These are phyloP conservation scores for Mesoligia furuncula DNA, from an alignment of 2,888 invertebrate species.

Conservation along the genomic window DNA sequence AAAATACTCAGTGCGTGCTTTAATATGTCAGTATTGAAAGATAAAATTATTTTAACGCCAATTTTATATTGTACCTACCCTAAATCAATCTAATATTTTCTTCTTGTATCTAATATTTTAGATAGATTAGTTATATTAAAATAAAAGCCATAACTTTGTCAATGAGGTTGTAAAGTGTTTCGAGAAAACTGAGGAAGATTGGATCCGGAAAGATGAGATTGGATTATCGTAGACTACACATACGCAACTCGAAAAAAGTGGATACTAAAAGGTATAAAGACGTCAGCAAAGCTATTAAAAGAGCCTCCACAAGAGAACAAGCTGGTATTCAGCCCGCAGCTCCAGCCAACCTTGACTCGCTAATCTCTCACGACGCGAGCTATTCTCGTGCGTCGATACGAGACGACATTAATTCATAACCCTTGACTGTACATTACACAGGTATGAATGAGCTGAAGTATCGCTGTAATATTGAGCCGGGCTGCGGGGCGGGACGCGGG, in stretches of 20 bases:
- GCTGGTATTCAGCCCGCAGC: background rate
- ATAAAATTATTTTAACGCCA: background rate
- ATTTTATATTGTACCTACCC: background rate
- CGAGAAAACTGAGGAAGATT: background rate
- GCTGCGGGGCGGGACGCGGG: constrained; percentile 1
- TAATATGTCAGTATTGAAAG: background rate
- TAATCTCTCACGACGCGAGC: constrained; percentile 1
- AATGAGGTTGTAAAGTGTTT: background rate
- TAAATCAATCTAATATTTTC: background rate
- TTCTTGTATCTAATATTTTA: too few species aligned
- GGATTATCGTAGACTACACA: too few species aligned
- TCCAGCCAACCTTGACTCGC: constrained; percentile 16
- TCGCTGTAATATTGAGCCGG: constrained; percentile 47
- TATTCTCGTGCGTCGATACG: constrained; percentile 16
- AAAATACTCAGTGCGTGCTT: background rate
- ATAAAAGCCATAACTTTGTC: background rate
- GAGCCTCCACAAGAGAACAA: constrained; percentile 12
- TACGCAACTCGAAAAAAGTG: background rate
- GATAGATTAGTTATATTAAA: background rate
- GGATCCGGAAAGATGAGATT: background rate
- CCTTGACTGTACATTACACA: constrained; percentile 32
- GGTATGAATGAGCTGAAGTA: constrained; percentile 57
- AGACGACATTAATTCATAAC: constrained; percentile 35
- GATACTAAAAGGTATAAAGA: background rate
- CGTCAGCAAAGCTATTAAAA: background rate